Percentiles rank a stretch among this genome's conserved stretches.
These are phyloP conservation scores for Oenanthe oenanthe DNA, from an alignment of 2,113 vertebrate genomes.

Conservation along the genomic window DNA sequence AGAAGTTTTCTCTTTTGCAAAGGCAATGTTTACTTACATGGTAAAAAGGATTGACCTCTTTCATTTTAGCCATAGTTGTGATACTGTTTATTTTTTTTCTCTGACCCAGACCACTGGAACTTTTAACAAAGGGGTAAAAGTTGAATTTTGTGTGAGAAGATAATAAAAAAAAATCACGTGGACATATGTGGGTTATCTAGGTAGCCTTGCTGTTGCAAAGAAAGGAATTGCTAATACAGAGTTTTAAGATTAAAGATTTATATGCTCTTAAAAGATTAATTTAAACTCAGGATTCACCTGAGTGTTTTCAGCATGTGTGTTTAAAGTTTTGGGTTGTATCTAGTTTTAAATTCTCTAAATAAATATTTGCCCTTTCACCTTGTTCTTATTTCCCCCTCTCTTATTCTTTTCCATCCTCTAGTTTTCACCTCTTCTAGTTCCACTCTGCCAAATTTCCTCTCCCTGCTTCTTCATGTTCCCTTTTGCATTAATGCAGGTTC, in stretches of 20 bases:
- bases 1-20: not conserved
- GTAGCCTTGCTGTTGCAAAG: not conserved
- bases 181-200: not conserved
- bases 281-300: not conserved
- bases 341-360: not conserved
- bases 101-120: not conserved
- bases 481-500: not conserved
- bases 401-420: not conserved
- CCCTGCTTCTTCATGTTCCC: not conserved
- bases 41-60: not conserved
- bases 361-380: not conserved
- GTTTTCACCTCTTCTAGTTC: not conserved
- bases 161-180: not conserved
- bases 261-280: not conserved
- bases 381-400: not conserved
- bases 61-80: not conserved
- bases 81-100: not conserved
- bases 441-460: not conserved
- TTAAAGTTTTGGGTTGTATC: not conserved
- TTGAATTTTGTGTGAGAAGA: not conserved
- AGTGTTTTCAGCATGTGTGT: not conserved
- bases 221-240: not conserved
- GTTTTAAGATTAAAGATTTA: not conserved
- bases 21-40: not conserved
- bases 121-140: not conserved